phyloP scores from a whole-genome alignment of 2,888 invertebrate genomes.

The Horisme vitalbata region DNA sequence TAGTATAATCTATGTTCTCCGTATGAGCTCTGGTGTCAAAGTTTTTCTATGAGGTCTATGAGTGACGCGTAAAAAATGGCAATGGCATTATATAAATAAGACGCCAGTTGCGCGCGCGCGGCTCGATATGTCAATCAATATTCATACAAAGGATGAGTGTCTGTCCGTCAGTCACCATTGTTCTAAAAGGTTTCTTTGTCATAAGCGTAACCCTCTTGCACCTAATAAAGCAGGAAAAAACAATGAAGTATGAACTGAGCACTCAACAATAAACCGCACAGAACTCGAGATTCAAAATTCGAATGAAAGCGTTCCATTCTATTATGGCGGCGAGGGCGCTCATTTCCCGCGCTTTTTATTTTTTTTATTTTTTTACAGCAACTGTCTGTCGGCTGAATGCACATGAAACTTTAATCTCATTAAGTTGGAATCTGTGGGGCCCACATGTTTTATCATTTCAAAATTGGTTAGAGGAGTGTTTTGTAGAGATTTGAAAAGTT shows the following conservation, averaged over 20 bases:
- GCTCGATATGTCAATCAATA: not conserved
- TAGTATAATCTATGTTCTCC: too few relatives aligned
- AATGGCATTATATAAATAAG: too few relatives aligned
- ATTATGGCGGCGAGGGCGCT: slow-evolving; percentile 46
- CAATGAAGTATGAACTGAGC: slow-evolving; percentile 26
- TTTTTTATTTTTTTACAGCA: slow-evolving; percentile 14
- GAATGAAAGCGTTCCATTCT: slow-evolving; percentile 35
- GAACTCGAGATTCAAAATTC: slow-evolving; percentile 43
- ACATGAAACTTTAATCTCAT: slow-evolving; percentile 15
- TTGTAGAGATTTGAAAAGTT: too few relatives aligned
- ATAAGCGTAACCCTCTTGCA: not conserved
- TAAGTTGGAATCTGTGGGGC: slow-evolving; percentile 3
- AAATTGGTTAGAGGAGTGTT: not conserved
- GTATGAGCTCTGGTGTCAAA: too few relatives aligned
- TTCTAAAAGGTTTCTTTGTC: not conserved
- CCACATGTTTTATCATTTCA: slow-evolving; percentile 10
- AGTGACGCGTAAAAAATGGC: too few relatives aligned
- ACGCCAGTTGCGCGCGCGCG: too few relatives aligned
- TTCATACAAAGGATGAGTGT: not conserved
- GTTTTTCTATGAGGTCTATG: too few relatives aligned
- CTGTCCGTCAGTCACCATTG: not conserved
- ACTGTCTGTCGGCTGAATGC: slow-evolving; percentile 11
- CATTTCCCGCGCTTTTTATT: slow-evolving; percentile 46
- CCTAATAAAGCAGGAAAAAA: slow-evolving; percentile 11
- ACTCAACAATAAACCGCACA: slow-evolving; percentile 29